Conservation (phyloP, 2,797 vertebrate genomes). For the Arctocebus calabarensis region DNA sequence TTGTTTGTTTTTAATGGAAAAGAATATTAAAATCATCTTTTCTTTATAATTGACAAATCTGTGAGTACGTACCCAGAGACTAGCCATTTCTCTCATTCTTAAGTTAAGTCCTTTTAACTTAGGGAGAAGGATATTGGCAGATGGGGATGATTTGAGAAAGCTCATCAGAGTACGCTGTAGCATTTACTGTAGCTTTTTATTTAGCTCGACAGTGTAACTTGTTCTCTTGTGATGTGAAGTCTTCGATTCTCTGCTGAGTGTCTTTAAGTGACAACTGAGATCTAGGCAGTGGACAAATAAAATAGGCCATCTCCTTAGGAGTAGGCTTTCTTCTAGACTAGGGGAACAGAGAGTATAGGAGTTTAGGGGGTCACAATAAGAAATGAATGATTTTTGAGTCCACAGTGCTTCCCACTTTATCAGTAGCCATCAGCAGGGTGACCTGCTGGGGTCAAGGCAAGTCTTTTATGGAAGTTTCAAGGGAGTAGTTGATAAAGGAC, state of each 20-base stretch:
- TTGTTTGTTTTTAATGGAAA: constrained; percentile 51
- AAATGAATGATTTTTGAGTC: not conserved
- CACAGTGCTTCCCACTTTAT: not conserved
- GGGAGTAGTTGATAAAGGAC: not conserved
- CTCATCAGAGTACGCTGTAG: not conserved
- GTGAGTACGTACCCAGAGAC: not conserved
- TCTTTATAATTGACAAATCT: not conserved
- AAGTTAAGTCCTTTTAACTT: not conserved
- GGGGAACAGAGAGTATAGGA: not conserved
- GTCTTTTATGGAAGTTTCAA: constrained; percentile 35
- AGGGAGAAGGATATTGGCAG: not conserved
- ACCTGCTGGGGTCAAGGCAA: not conserved
- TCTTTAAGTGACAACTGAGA: not conserved
- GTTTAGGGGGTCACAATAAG: not conserved
- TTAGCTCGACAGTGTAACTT: constrained; percentile 7
- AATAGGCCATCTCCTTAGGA: not conserved
- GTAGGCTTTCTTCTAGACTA: not conserved
- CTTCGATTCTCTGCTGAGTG: not conserved
- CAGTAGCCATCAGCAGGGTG: not conserved
- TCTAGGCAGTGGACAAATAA: not conserved
- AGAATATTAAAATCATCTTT: not conserved
- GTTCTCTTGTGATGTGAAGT: not conserved
- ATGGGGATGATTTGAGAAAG: not conserved
- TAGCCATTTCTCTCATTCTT: not conserved
- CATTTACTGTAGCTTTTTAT: not conserved